A percentile compares a stretch with the other conserved stretches of the same genome.
Evolutionary conservation across 2,888 invertebrate species (phyloP).

Genomic region (Spodoptera picta): DNA sequence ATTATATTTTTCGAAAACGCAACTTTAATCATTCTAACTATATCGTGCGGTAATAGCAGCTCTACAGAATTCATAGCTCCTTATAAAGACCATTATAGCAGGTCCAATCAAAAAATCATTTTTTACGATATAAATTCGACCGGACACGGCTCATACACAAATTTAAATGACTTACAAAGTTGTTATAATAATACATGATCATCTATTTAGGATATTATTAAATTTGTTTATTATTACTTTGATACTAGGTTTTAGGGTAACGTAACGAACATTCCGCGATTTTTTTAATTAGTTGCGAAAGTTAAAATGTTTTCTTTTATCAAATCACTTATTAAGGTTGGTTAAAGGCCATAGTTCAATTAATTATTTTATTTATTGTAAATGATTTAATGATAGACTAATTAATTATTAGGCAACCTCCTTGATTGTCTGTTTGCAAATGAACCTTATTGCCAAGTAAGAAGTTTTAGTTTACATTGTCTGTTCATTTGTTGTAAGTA

Average conservation of each 20-base stretch:
- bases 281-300: neutral
- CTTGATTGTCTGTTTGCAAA: no score
- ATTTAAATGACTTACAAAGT: constrained; percentile 79
- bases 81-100: constrained; percentile 78
- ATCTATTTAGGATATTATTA: constrained; percentile 48
- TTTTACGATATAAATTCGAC: constrained; percentile 85
- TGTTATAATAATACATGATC: constrained; percentile 70
- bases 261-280: constrained; percentile 31
- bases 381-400: no score
- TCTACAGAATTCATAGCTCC: constrained; percentile 68
- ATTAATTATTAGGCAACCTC: no score
- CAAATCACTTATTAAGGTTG: no score
- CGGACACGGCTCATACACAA: constrained; percentile 83
- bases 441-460: no score
- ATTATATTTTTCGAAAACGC: no score
- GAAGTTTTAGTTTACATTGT: no score
- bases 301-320: no score
- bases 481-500: no score
- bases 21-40: neutral
- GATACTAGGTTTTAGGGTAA: constrained; percentile 7
- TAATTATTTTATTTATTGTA: no score
- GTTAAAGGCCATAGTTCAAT: no score
- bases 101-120: constrained; percentile 88
- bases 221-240: constrained; percentile 44
- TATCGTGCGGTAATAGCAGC: constrained; percentile 54